Conservation (phyloP, 1,140 invertebrate genomes). For the Drosophila prosaltans region DNA sequence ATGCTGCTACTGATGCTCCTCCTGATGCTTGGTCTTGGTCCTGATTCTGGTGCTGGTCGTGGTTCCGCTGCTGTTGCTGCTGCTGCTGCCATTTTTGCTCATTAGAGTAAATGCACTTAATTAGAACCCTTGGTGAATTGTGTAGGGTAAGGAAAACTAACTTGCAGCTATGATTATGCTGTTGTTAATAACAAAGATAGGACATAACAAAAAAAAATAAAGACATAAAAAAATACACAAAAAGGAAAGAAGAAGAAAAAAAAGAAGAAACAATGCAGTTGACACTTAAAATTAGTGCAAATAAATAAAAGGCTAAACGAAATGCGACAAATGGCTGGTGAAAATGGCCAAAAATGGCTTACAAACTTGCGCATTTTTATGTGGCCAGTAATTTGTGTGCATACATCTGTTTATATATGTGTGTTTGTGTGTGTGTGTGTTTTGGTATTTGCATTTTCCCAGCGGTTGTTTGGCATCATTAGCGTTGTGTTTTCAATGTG, state of each 20-base stretch:
- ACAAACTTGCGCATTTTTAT: slow-evolving; percentile 68
- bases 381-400: slow-evolving; percentile 57
- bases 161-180: slow-evolving; percentile 61
- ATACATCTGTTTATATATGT: slow-evolving; percentile 12
- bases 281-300: slow-evolving; percentile 67
- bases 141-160: slow-evolving; percentile 35
- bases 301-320: slow-evolving; percentile 76
- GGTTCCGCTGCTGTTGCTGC: slow-evolving; percentile 16
- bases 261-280: slow-evolving; percentile 52
- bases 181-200: slow-evolving; percentile 76
- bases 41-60: neutral
- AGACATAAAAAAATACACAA: too few relatives aligned
- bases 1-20: slow-evolving; percentile 9
- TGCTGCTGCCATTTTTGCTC: slow-evolving; percentile 64
- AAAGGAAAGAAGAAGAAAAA: neutral
- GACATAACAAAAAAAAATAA: slow-evolving; percentile 4
- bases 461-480: slow-evolving; percentile 55
- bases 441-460: slow-evolving; percentile 54
- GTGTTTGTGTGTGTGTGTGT: slow-evolving; percentile 2
- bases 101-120: slow-evolving; percentile 80
- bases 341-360: slow-evolving; percentile 47
- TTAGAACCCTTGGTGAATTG: slow-evolving; percentile 63
- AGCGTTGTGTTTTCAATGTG: slow-evolving; percentile 49
- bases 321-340: slow-evolving; percentile 70
- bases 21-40: slow-evolving; percentile 11